Evolutionary conservation across 2,113 vertebrate species (phyloP).

Genomic region (Mesitornis unicolor): DNA sequence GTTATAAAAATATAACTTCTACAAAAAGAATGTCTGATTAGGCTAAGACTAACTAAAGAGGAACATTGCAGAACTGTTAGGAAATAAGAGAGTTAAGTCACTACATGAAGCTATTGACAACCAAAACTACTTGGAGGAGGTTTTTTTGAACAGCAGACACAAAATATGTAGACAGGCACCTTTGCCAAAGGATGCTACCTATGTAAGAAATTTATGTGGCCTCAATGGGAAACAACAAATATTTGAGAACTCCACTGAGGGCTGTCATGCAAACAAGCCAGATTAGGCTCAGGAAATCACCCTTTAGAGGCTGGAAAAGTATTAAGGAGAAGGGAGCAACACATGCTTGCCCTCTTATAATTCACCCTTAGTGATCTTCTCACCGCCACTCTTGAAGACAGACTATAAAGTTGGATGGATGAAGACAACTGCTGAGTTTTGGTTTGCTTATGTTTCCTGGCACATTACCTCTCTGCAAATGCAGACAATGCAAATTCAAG

Average conservation of each 20-base stretch:
- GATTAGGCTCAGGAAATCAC: background rate
- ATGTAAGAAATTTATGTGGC: background rate
- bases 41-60: background rate
- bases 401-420: background rate
- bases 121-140: background rate
- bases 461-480: background rate
- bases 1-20: background rate
- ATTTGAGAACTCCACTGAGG: background rate
- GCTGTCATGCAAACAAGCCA: background rate
- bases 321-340: background rate
- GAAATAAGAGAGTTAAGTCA: background rate
- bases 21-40: background rate
- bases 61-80: background rate
- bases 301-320: background rate
- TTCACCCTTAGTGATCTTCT: background rate
- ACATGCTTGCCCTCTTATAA: background rate
- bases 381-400: background rate
- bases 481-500: background rate
- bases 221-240: background rate
- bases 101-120: background rate
- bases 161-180: background rate
- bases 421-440: background rate
- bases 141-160: background rate
- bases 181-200: background rate
- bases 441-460: background rate